phyloP scores from a whole-genome alignment of 1,140 invertebrate species.

The Aleiodes sp. region DNA sequence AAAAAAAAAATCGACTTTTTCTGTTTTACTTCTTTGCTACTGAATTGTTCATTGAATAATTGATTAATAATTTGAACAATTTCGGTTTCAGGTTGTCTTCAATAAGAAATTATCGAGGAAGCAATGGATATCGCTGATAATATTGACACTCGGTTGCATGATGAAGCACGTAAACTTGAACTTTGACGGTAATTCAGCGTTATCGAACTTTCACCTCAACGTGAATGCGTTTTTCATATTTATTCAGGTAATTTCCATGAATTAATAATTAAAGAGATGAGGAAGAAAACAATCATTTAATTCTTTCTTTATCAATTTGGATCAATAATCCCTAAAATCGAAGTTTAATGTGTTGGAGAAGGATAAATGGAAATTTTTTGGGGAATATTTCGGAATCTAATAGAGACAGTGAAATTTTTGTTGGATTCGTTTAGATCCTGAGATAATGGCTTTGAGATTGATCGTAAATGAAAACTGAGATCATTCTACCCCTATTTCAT shows the following conservation, averaged over 20 bases:
- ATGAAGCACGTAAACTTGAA: conserved; percentile 83
- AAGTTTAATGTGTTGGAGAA: too few relatives aligned
- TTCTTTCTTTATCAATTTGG: conserved; percentile 9
- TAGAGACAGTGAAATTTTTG: too few relatives aligned
- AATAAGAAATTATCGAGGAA: conserved; percentile 81
- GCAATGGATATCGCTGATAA: conserved; percentile 90
- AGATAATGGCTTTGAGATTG: too few relatives aligned
- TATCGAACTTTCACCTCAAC: conserved; percentile 68
- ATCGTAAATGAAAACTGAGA: too few relatives aligned
- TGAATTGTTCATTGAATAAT: too few relatives aligned
- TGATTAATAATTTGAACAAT: conserved; percentile 17
- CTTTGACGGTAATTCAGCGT: conserved; percentile 58
- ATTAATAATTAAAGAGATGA: neutral
- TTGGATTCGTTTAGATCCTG: too few relatives aligned
- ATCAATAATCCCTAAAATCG: too few relatives aligned
- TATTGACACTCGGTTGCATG: conserved; percentile 91
- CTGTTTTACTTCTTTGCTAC: too few relatives aligned
- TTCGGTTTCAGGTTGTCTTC: conserved; percentile 79
- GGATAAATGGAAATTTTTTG: too few relatives aligned
- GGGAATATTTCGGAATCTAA: too few relatives aligned
- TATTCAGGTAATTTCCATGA: conserved; percentile 62
- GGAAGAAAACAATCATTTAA: neutral
- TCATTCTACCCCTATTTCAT: too few relatives aligned
- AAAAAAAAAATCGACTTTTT: too few relatives aligned
- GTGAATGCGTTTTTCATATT: conserved; percentile 79